Conservation (phyloP, 2,888 invertebrate species). For the Epirrhoe alternata region DNA sequence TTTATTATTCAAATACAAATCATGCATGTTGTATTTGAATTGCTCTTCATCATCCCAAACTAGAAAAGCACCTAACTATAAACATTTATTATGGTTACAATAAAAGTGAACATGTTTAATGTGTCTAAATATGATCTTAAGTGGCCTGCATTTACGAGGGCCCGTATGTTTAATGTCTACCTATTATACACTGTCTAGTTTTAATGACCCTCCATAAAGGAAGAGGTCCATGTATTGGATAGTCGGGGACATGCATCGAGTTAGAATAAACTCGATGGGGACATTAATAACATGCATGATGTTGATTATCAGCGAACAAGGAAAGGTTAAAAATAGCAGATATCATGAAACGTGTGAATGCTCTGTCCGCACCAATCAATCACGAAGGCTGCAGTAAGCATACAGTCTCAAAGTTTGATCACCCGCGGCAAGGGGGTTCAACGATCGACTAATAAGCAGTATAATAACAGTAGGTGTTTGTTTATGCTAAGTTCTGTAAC, state of each 20-base stretch:
- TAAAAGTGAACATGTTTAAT: constrained; percentile 45
- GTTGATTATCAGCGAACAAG: constrained; percentile 16
- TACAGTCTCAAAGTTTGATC: constrained; percentile 56
- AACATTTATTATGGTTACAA: constrained; percentile 43
- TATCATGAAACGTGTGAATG: constrained; percentile 36
- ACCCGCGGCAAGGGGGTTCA: constrained; percentile 56
- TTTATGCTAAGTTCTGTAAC: constrained; percentile 37
- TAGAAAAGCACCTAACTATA: constrained; percentile 23
- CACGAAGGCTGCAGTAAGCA: constrained; percentile 49
- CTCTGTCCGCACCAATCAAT: constrained; percentile 49
- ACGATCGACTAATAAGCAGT: constrained; percentile 55
- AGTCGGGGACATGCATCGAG: background rate
- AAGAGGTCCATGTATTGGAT: background rate
- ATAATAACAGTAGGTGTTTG: constrained; percentile 43
- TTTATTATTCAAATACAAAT: constrained; percentile 11
- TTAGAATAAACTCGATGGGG: too few species aligned
- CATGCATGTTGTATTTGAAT: too few species aligned
- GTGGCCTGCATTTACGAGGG: constrained; percentile 41
- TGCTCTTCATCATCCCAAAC: constrained; percentile 8
- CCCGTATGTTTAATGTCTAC: constrained; percentile 39
- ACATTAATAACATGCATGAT: constrained; percentile 8
- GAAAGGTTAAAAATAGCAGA: constrained; percentile 28
- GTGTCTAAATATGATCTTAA: constrained; percentile 45
- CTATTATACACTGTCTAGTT: constrained; percentile 42
- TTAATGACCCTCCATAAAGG: constrained; percentile 23